These are phyloP conservation scores for Micronycteris hirsuta DNA, from an alignment of 2,113 vertebrate genomes.

Conservation along the genomic window DNA sequence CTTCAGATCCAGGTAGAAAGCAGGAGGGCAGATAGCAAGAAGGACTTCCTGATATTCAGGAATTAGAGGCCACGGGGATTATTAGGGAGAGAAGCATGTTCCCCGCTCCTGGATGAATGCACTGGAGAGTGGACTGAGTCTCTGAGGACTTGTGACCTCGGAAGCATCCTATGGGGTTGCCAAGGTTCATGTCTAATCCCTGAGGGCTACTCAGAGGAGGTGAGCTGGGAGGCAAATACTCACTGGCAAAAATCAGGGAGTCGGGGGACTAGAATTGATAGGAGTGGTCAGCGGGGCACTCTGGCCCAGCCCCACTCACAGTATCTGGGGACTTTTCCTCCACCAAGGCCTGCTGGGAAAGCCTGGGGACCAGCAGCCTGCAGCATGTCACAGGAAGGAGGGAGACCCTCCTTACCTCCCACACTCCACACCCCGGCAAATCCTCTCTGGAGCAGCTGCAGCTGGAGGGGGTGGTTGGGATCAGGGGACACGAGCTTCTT, in stretches of 20 bases:
- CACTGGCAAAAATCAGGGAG: neutral
- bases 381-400: neutral
- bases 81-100: neutral
- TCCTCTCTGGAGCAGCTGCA: neutral
- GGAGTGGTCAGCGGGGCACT: neutral
- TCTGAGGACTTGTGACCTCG: neutral
- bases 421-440: neutral
- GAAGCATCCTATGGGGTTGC: neutral
- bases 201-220: neutral
- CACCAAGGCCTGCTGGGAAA: neutral
- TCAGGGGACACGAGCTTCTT: neutral
- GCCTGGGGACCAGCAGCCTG: neutral
- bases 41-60: neutral
- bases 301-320: neutral
- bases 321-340: neutral
- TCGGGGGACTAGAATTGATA: neutral
- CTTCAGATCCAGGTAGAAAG: conserved; percentile 50
- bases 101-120: neutral
- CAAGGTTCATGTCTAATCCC: neutral
- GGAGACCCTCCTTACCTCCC: neutral
- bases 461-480: neutral
- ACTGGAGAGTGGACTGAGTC: neutral
- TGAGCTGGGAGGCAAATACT: neutral
- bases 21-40: neutral
- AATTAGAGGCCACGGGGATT: neutral